Conservation (phyloP, 2,888 invertebrate genomes). For the Escarpia spicata region DNA sequence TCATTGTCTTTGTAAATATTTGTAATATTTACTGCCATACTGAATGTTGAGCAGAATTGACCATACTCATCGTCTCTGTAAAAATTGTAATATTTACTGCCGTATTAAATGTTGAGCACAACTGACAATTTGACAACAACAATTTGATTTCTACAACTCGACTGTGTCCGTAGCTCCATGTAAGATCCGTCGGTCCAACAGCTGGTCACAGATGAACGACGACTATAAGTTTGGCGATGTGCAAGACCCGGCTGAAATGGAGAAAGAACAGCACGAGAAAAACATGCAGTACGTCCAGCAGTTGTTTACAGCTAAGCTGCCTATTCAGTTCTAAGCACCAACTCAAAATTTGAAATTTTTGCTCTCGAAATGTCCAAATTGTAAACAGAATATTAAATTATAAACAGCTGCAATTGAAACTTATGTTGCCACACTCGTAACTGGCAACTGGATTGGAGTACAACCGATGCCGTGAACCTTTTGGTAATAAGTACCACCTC, state of each 20-base stretch:
- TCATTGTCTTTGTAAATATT: too few species aligned
- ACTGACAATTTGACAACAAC: background rate
- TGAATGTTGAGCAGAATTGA: background rate
- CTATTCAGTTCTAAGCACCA: too few species aligned
- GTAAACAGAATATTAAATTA: too few species aligned
- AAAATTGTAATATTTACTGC: background rate
- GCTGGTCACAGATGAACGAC: constrained; percentile 87
- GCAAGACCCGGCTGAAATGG: constrained; percentile 55
- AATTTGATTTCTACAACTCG: background rate
- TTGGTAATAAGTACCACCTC: too few species aligned
- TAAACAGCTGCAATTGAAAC: too few species aligned
- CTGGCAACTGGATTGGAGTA: too few species aligned
- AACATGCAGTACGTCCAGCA: constrained; percentile 52
- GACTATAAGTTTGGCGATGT: constrained; percentile 67
- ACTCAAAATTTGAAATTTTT: too few species aligned
- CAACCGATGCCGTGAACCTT: too few species aligned
- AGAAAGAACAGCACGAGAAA: constrained; percentile 55
- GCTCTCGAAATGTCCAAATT: too few species aligned
- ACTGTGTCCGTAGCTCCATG: constrained; percentile 32
- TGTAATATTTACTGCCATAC: background rate
- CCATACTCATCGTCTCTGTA: background rate
- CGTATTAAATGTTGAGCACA: background rate
- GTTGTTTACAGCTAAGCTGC: background rate
- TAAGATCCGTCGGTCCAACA: constrained; percentile 68
- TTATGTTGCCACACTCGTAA: too few species aligned